Evolutionary conservation across 2,888 invertebrate species (phyloP).

Genomic region (Emmelina monodactyla): DNA sequence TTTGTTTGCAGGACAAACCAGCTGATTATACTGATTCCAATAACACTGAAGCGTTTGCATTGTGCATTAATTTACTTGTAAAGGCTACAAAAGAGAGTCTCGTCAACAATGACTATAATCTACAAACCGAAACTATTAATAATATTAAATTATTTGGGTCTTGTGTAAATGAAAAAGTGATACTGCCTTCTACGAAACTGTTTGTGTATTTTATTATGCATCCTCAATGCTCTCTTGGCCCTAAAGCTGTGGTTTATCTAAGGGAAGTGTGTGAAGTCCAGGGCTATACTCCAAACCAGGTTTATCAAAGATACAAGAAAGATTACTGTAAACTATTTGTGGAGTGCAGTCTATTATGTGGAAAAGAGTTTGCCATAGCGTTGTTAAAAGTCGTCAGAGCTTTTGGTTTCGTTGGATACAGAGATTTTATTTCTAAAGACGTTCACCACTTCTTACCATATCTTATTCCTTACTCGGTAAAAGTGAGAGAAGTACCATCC

Average conservation of each 20-base stretch:
- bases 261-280: constrained; percentile 65
- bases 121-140: constrained; percentile 62
- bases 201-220: constrained; percentile 70
- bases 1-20: constrained; percentile 28
- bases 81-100: constrained; percentile 54
- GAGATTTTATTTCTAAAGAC: constrained; percentile 75
- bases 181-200: constrained; percentile 55
- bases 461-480: constrained; percentile 67
- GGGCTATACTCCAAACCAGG: constrained; percentile 58
- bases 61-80: constrained; percentile 47
- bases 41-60: constrained; percentile 31
- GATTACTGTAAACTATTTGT: constrained; percentile 69
- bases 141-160: constrained; percentile 61
- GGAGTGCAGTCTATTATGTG: constrained; percentile 64
- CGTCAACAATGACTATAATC: constrained; percentile 50
- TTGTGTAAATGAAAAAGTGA: constrained; percentile 34
- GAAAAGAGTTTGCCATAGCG: constrained; percentile 65
- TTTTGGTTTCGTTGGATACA: constrained; percentile 72
- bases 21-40: too few species aligned
- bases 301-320: constrained; percentile 70
- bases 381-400: constrained; percentile 70
- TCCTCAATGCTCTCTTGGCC: constrained; percentile 63
- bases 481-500: constrained; percentile 59
- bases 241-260: constrained; percentile 65
- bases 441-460: constrained; percentile 72